Percentiles rank a stretch among this genome's conserved stretches.
These are phyloP conservation scores for Parus major DNA, from an alignment of 2,113 vertebrate genomes.

Conservation along the genomic window DNA sequence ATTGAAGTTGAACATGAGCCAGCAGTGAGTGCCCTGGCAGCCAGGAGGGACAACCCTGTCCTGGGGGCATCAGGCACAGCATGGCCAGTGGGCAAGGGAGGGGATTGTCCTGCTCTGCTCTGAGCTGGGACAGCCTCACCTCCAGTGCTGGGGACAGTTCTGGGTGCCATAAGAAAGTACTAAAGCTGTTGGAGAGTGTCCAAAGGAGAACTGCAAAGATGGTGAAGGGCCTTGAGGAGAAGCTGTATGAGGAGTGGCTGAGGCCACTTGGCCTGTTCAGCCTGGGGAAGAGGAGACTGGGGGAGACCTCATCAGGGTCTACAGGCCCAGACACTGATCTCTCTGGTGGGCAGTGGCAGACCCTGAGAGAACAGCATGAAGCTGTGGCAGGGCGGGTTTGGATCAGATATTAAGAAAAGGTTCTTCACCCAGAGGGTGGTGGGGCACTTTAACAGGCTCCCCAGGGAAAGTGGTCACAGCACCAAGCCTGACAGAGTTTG, in stretches of 20 bases:
- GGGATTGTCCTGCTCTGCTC: not conserved
- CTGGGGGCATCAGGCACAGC: not conserved
- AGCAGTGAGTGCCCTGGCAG: not conserved
- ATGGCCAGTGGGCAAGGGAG: accelerated
- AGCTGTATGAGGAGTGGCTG: accelerated
- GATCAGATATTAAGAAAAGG: not conserved
- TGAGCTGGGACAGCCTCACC: accelerated
- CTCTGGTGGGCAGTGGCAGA: not conserved
- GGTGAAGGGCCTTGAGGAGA: not conserved
- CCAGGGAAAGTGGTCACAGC: not conserved
- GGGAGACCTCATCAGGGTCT: not conserved
- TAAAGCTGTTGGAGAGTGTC: not conserved
- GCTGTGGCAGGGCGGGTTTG: not conserved
- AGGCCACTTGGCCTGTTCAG: not conserved
- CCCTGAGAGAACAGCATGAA: not conserved
- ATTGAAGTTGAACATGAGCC: not conserved
- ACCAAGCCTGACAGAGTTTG: not conserved
- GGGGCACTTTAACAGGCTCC: not conserved
- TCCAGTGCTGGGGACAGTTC: not conserved
- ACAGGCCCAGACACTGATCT: not conserved
- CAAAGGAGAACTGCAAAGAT: not conserved
- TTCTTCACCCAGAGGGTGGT: not conserved
- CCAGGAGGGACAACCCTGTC: not conserved
- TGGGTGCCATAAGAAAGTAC: not conserved
- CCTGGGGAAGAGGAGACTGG: not conserved